Conservation (phyloP, 2,113 vertebrate genomes). For the Globicephala melas region DNA sequence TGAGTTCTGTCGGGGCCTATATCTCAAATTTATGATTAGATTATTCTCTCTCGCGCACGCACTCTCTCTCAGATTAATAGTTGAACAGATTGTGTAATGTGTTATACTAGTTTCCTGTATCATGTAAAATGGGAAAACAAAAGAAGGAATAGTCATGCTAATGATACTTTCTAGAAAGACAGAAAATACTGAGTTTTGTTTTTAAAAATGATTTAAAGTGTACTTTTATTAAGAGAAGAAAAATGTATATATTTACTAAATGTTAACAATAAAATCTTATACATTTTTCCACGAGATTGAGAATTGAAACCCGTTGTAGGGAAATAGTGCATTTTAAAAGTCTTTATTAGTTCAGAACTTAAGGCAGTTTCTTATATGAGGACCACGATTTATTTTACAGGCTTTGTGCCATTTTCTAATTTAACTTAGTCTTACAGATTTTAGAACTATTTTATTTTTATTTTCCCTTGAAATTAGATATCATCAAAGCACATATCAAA, state of each 20-base stretch:
- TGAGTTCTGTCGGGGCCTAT: background rate
- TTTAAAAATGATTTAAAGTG: background rate
- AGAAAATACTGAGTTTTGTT: background rate
- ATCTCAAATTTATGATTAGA: background rate
- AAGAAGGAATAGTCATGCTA: background rate
- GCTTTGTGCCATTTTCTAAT: background rate
- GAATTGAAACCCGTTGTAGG: background rate
- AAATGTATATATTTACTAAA: background rate
- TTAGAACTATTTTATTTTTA: conserved; percentile 9
- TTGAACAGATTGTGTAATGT: background rate
- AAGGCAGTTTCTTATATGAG: background rate
- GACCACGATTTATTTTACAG: background rate
- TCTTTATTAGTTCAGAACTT: background rate
- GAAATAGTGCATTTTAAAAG: background rate
- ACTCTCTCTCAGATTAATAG: background rate
- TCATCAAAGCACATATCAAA: background rate
- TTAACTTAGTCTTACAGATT: background rate
- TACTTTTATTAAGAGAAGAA: background rate
- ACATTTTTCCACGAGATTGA: background rate
- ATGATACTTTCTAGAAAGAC: background rate
- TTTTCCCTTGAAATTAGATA: conserved; percentile 24
- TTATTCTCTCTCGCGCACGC: background rate
- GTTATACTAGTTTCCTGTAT: background rate
- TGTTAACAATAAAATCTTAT: background rate
- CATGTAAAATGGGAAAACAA: background rate